A percentile compares a stretch with the other conserved stretches of the same genome.
These are phyloP conservation scores for Campylomormyrus numenius DNA, from an alignment of 2,113 vertebrate genomes.

Conservation along the genomic window DNA sequence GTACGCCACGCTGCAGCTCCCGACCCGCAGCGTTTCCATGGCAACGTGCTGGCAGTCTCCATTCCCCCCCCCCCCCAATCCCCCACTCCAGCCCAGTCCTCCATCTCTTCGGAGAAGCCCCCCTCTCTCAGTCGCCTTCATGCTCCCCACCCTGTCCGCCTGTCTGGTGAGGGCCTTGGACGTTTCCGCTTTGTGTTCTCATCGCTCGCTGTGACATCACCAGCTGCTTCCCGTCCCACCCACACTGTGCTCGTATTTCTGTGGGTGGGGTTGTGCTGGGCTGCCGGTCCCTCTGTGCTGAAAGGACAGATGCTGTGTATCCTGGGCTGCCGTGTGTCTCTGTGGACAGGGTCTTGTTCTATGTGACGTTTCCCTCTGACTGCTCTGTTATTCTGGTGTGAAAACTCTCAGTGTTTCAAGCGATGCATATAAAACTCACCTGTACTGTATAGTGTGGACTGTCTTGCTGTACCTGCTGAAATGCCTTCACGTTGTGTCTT, in stretches of 20 bases:
- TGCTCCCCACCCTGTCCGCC: neutral
- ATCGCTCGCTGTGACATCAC: slow-evolving; percentile 70
- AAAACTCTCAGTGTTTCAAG: neutral
- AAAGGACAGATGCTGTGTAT: slow-evolving; percentile 67
- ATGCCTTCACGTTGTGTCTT: neutral
- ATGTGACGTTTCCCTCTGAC: neutral
- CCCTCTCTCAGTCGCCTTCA: slow-evolving; percentile 1
- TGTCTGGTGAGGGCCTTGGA: slow-evolving; percentile 20
- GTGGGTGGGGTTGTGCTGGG: neutral
- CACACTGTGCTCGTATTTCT: slow-evolving; percentile 54
- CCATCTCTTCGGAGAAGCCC: slow-evolving; percentile 27
- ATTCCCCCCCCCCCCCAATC: slow-evolving; percentile 68
- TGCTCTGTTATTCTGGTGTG: neutral
- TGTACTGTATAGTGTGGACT: neutral
- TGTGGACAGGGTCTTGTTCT: neutral
- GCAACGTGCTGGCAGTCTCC: slow-evolving; percentile 91
- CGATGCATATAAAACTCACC: neutral
- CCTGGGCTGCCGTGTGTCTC: slow-evolving; percentile 8
- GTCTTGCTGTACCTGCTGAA: neutral
- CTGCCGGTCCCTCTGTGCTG: slow-evolving; percentile 44
- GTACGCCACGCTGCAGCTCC: slow-evolving; percentile 85
- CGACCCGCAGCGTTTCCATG: slow-evolving; percentile 87
- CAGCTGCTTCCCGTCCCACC: slow-evolving; percentile 72
- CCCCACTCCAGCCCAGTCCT: slow-evolving; percentile 36
- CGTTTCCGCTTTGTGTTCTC: slow-evolving; percentile 68